These are phyloP conservation scores for Campopleginae sp. DNA, from an alignment of 2,888 invertebrate species.

Conservation along the genomic window DNA sequence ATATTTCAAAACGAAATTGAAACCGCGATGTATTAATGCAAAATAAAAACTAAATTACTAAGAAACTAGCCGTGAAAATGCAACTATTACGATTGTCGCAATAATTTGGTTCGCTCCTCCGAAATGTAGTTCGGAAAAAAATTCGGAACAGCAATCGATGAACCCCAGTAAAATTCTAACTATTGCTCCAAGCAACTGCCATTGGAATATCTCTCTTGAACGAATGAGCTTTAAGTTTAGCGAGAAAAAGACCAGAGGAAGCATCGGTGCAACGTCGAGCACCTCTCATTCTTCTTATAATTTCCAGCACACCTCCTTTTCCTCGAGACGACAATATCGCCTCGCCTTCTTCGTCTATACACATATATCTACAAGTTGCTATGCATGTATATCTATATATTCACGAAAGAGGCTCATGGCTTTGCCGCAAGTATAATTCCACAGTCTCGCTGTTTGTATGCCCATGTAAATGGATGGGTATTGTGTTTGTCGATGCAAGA, in stretches of 20 bases:
- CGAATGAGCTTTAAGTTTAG: constrained; percentile 18
- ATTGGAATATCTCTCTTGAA: constrained; percentile 2
- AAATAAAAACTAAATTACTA: neutral
- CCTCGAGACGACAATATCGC: constrained; percentile 53
- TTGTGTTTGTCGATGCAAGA: constrained; percentile 78
- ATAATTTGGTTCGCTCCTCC: neutral
- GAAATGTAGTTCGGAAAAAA: neutral
- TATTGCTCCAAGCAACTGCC: neutral
- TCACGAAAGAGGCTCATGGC: constrained; percentile 44
- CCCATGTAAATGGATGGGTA: constrained; percentile 79
- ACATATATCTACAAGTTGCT: neutral
- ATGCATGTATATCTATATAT: constrained; percentile 17
- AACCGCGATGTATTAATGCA: no score
- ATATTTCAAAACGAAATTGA: neutral
- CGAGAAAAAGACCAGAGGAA: constrained; percentile 42
- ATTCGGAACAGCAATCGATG: neutral
- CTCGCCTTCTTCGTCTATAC: constrained; percentile 46
- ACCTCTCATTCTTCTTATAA: constrained; percentile 62
- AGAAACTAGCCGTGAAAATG: neutral
- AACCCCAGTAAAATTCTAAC: neutral
- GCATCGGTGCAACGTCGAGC: constrained; percentile 51
- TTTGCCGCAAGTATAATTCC: constrained; percentile 76
- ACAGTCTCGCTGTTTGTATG: constrained; percentile 77
- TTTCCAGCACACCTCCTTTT: constrained; percentile 63
- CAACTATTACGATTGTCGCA: neutral